A percentile compares a stretch with the other conserved stretches of the same genome.
Evolutionary conservation across 2,888 invertebrate genomes (phyloP).

Genomic region (Meghimatium bilineatum): DNA sequence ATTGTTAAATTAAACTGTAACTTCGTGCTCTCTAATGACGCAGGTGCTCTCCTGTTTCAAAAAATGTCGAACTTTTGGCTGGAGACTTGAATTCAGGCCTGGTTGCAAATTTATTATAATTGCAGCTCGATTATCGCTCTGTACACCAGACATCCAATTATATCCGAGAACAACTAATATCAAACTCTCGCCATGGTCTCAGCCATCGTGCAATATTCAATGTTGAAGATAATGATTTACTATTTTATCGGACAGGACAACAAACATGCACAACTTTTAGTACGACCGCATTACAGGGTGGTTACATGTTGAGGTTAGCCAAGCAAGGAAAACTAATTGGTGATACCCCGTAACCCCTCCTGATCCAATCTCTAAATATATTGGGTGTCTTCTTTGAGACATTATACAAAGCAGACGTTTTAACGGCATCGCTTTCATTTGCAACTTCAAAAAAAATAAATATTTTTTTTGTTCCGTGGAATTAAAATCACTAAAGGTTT

Average conservation of each 20-base stretch:
- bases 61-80: background rate
- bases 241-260: background rate
- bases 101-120: constrained; percentile 9
- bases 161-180: background rate
- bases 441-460: no score
- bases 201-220: background rate
- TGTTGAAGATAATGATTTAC: constrained; percentile 4
- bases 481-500: background rate
- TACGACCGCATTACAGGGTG: background rate
- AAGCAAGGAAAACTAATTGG: background rate
- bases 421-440: no score
- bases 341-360: no score
- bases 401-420: no score
- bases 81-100: background rate
- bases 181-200: background rate
- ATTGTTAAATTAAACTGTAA: background rate
- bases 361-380: no score
- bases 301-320: background rate
- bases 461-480: no score
- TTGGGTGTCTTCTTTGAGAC: no score
- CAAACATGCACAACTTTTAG: background rate
- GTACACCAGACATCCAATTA: background rate
- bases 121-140: constrained; percentile 12
- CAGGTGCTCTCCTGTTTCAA: background rate
- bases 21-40: background rate